Percentiles rank a stretch among this genome's conserved stretches.
Conservation (phyloP, 2,888 invertebrate genomes). For the Pristionchus fissidentatus region DNA sequence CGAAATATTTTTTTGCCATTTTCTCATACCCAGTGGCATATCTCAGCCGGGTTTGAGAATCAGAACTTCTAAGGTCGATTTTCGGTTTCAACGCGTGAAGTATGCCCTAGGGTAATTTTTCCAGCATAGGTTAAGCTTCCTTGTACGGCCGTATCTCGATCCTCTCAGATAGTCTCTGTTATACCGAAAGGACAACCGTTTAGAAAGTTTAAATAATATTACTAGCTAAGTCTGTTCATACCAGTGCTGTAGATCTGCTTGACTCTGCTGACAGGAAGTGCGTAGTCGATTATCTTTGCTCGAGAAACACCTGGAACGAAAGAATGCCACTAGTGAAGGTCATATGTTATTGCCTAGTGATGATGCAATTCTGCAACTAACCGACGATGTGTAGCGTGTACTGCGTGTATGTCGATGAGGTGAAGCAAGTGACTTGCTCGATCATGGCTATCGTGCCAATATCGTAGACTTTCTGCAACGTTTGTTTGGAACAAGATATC, state of each 20-base stretch:
- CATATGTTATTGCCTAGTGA: background rate
- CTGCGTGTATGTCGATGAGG: constrained; percentile 60
- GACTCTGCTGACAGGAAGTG: constrained; percentile 50
- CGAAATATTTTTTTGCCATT: too few relatives aligned
- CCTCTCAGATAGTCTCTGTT: too few relatives aligned
- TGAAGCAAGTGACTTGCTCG: constrained; percentile 64
- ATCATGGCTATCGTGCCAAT: constrained; percentile 64
- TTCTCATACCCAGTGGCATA: too few relatives aligned
- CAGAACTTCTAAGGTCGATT: too few relatives aligned
- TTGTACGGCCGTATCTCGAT: too few relatives aligned
- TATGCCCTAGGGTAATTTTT: too few relatives aligned
- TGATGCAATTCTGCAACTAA: constrained; percentile 51
- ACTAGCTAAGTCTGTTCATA: background rate
- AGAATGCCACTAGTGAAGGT: background rate
- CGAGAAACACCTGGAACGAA: constrained; percentile 51
- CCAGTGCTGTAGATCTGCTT: constrained; percentile 50
- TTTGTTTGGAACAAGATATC: constrained; percentile 49
- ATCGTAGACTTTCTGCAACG: constrained; percentile 56
- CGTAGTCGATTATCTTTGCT: constrained; percentile 51
- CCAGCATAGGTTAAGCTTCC: too few relatives aligned
- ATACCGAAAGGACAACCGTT: too few relatives aligned
- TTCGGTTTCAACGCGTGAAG: too few relatives aligned
- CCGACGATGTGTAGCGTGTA: constrained; percentile 68
- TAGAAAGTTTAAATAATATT: background rate
- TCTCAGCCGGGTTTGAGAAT: too few relatives aligned